Conservation (phyloP, 2,888 invertebrate genomes). For the Eupithecia exiguata region DNA sequence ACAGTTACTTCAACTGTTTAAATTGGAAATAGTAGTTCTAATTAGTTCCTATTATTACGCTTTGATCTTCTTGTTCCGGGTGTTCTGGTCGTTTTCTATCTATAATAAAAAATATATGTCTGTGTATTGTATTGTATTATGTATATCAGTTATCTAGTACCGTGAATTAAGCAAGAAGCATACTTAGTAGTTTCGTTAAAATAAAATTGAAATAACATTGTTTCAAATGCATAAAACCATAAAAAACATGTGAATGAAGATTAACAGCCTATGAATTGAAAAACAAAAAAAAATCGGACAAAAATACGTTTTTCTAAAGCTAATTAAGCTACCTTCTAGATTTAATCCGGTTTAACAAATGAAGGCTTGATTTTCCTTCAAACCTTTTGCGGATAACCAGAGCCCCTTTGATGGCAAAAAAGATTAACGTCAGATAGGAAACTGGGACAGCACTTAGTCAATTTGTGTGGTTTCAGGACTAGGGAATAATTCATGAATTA, state of each 20-base stretch:
- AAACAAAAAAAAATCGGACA: not conserved
- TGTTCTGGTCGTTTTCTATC: no score
- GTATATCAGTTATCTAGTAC: no score
- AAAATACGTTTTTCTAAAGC: not conserved
- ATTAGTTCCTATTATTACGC: no score
- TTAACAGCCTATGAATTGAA: not conserved
- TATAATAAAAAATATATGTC: no score
- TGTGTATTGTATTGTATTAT: no score
- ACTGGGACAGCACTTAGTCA: conserved; percentile 29
- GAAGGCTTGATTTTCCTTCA: conserved; percentile 24
- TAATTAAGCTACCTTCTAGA: conserved; percentile 13
- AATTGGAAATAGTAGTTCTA: no score
- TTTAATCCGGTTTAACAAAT: conserved; percentile 25
- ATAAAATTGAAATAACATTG: no score
- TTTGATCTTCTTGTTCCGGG: no score
- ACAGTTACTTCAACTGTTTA: no score
- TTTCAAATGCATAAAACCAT: no score
- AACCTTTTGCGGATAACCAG: conserved; percentile 31
- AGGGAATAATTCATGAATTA: conserved; percentile 12
- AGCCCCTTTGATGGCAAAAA: conserved; percentile 39
- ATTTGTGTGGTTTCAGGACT: conserved; percentile 27
- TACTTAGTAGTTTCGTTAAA: no score
- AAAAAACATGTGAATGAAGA: not conserved
- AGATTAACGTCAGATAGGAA: conserved; percentile 37
- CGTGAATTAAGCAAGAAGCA: no score